Evolutionary conservation across 2,888 invertebrate genomes (phyloP), one percentile per base, ranked within the genome.

Genomic region (Priocnemis perturbator): DNA sequence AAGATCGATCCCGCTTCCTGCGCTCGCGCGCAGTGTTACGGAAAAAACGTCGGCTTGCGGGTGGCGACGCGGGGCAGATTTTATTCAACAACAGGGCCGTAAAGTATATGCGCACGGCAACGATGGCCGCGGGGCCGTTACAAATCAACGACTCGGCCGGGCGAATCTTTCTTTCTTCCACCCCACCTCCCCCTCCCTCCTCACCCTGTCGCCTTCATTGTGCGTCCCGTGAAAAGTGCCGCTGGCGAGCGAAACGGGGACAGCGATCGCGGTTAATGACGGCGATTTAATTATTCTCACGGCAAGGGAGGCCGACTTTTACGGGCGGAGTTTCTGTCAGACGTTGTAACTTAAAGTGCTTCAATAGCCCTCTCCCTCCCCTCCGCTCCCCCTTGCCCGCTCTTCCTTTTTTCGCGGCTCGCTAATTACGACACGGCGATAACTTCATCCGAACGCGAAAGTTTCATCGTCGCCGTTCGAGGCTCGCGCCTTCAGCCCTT

Each of bases 391-490:
- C 11, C 37, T 37, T 37, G 37, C 14, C 7, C 37, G 4, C 14
- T 9, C 11, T 11, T 9, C 11, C 11, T 11, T 60, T 59, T 56
- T 59, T 48, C 45, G 55, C 58, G 48, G 37, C n/a, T 50, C 59
- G 65, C 61, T 74, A 74, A 77, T 74, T 66, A 64, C 72, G 55
- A 74, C 53, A 55, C 64, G 74, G 59, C 66, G 64, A 72, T 77
- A 70, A 77, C 37, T 77, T 77, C 68, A 69, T 74, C 68, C 69
- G 52, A 58, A 23, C 26, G 57, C 58, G 57, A 56, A 69, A 63
- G 61, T 71, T 71, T 66, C 50, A n/a, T 53, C 37, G 37, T 5
- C 3, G 26, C 26, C 26, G 26, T 37, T 11, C 37, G 4, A 9
- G 37, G 37, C 37, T 7, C 26, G 26, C 26, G 26, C 26, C 3